Conservation (phyloP, 2,113 vertebrate species). For the Pygoscelis adeliae region DNA sequence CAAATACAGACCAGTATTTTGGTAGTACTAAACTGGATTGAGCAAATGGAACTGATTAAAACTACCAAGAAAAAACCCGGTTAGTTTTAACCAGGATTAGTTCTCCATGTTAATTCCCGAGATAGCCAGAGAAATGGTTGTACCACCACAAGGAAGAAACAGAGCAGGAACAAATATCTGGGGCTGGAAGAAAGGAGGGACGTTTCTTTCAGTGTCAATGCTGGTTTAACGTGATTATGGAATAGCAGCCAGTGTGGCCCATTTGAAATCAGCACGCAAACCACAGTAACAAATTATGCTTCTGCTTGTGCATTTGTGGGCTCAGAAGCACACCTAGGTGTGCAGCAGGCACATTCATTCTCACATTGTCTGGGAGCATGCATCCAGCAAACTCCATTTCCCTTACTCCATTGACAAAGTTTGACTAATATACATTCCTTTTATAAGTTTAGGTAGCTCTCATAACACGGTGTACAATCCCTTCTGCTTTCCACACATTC, state of each 20-base stretch:
- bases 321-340: rapidly evolving
- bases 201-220: rapidly evolving
- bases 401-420: neutral
- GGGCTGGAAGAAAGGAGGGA: neutral
- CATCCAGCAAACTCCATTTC: neutral
- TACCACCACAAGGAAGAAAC: neutral
- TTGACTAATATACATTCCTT: neutral
- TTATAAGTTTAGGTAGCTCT: neutral
- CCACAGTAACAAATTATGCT: rapidly evolving
- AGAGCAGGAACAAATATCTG: neutral
- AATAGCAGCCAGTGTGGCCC: neutral
- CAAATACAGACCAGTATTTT: neutral
- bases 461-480: rapidly evolving
- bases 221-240: neutral
- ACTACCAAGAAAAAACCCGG: neutral
- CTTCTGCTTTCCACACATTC: neutral
- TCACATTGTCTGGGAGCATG: rapidly evolving
- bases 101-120: neutral
- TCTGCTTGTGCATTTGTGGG: neutral
- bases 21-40: neutral
- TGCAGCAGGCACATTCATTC: neutral
- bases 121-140: neutral
- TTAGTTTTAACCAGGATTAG: neutral
- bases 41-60: neutral
- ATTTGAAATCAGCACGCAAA: no score